A percentile compares a stretch with the other conserved stretches of the same genome.
These are phyloP conservation scores for Cheilosia vernalis DNA, from an alignment of 2,888 invertebrate genomes.

Conservation along the genomic window DNA sequence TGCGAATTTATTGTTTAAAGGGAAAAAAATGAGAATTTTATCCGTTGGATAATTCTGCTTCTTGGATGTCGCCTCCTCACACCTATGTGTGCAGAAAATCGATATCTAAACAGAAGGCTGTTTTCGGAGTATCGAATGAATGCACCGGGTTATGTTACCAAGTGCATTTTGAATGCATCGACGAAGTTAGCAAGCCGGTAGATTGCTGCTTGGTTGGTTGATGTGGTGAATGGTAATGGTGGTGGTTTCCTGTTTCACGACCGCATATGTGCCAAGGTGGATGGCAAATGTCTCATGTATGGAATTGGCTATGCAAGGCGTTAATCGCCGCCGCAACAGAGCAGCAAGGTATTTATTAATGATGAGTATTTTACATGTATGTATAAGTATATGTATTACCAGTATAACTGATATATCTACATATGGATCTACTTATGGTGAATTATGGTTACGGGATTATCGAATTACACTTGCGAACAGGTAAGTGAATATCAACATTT, in stretches of 20 bases:
- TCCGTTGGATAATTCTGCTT: slow-evolving; percentile 44
- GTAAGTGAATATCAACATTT: no score
- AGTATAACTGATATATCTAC: background rate
- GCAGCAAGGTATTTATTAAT: slow-evolving; percentile 26
- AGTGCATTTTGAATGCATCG: slow-evolving; percentile 64
- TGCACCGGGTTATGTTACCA: slow-evolving; percentile 66
- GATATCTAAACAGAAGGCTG: slow-evolving; percentile 77
- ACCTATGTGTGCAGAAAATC: slow-evolving; percentile 69
- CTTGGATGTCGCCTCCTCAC: slow-evolving; percentile 49
- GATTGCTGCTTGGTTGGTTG: slow-evolving; percentile 11
- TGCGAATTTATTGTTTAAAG: slow-evolving; percentile 30
- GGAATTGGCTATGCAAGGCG: slow-evolving; percentile 41
- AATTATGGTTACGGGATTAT: background rate
- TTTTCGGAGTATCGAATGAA: slow-evolving; percentile 64
- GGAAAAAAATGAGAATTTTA: slow-evolving; percentile 15
- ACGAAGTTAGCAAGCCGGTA: slow-evolving; percentile 20
- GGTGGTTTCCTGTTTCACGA: slow-evolving; percentile 59
- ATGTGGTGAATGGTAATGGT: slow-evolving; percentile 17
- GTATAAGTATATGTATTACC: background rate
- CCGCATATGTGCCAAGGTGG: slow-evolving; percentile 55
- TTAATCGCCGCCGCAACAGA: slow-evolving; percentile 24
- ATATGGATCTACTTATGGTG: background rate
- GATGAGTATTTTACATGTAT: background rate
- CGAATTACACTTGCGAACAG: no score
- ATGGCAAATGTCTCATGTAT: slow-evolving; percentile 27